phyloP scores from a whole-genome alignment of 92 coral and sea anemone genomes.

The Virgularia gustaviana region DNA sequence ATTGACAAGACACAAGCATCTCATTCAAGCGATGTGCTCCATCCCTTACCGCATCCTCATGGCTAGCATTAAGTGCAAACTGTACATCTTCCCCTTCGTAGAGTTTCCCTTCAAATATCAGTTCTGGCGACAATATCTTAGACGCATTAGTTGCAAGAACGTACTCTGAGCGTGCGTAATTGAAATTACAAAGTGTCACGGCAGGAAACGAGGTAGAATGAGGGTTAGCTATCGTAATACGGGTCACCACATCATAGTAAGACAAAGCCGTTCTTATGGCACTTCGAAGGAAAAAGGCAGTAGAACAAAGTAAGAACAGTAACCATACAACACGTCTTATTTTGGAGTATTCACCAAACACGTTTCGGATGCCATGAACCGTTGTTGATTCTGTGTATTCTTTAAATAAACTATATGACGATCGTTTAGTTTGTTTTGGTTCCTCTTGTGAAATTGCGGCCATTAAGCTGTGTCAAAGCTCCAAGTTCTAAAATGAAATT shows the following conservation, averaged over 20 bases:
- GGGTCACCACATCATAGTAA: constrained; percentile 50
- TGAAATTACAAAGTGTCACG: constrained; percentile 62
- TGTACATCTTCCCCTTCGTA: no score
- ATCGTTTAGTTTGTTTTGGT: not conserved
- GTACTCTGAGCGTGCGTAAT: constrained; percentile 26
- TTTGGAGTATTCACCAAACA: constrained; percentile 34
- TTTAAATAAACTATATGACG: constrained; percentile 3
- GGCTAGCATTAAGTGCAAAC: not conserved
- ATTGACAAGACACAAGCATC: constrained; percentile 23
- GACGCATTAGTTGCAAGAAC: not conserved
- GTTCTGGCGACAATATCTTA: not conserved
- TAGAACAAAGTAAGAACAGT: constrained; percentile 27
- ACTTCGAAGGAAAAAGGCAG: constrained; percentile 25
- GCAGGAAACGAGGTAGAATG: constrained; percentile 49
- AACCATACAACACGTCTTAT: constrained; percentile 54
- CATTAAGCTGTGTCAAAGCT: no score
- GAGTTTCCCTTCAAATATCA: constrained; percentile 17
- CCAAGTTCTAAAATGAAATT: no score
- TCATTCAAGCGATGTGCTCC: constrained; percentile 38
- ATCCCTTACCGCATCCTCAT: not conserved
- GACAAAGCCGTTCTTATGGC: constrained; percentile 19
- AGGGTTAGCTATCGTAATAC: constrained; percentile 34
- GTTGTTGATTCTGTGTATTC: constrained; percentile 44
- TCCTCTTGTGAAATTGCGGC: no score
- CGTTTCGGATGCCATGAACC: constrained; percentile 55